phyloP scores from a whole-genome alignment of 2,888 invertebrate genomes.

The Chironomus tentans region DNA sequence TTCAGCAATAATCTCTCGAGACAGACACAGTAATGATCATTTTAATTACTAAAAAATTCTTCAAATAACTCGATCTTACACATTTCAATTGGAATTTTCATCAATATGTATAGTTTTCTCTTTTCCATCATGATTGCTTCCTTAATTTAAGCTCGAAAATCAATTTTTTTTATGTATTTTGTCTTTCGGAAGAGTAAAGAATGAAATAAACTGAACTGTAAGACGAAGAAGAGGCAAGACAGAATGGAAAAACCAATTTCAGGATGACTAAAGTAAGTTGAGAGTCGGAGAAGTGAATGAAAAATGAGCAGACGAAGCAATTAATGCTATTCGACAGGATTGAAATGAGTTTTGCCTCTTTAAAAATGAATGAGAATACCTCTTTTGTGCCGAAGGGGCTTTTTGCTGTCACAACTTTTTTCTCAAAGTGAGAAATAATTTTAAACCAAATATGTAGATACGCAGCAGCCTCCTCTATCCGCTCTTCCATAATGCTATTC shows the following conservation, averaged over 20 bases:
- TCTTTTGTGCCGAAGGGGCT: not conserved
- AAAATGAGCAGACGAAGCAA: conserved; percentile 6
- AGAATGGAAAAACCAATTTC: not conserved
- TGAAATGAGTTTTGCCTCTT: not conserved
- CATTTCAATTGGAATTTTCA: too few species aligned
- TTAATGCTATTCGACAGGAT: conserved; percentile 3
- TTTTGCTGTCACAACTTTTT: not conserved
- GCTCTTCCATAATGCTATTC: too few species aligned
- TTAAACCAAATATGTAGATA: not conserved
- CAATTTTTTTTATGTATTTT: not conserved
- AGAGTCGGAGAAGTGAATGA: not conserved
- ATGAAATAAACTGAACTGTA: not conserved
- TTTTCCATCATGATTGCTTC: too few species aligned
- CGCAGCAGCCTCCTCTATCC: too few species aligned
- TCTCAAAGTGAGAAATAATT: not conserved
- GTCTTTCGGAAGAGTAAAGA: too few species aligned
- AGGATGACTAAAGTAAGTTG: not conserved
- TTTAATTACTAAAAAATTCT: too few species aligned
- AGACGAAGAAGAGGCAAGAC: not conserved
- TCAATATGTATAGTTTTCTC: too few species aligned
- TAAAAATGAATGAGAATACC: not conserved
- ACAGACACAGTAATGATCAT: too few species aligned
- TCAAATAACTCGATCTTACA: too few species aligned
- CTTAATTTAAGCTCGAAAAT: not conserved
- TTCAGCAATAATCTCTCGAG: too few species aligned